These are phyloP conservation scores for Tragelaphus scriptus DNA, from an alignment of 2,113 vertebrate genomes.

Conservation along the genomic window DNA sequence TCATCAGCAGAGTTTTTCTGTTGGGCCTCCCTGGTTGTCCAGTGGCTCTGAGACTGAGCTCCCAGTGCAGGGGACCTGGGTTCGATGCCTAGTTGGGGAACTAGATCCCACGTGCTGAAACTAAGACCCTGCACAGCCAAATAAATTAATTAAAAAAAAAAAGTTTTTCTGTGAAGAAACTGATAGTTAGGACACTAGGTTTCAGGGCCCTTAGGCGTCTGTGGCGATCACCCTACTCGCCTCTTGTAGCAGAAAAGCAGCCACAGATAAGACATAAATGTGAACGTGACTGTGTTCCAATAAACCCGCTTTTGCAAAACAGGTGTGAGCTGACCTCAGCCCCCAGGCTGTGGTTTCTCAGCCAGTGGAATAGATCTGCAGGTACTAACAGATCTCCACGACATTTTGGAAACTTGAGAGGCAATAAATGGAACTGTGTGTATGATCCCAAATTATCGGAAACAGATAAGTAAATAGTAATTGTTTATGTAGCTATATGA, in stretches of 20 bases:
- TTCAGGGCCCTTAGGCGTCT: not conserved
- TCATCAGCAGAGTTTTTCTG: not conserved
- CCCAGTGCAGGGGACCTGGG: not conserved
- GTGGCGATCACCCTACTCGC: rapidly evolving
- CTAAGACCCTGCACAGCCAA: not conserved
- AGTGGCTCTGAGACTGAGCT: not conserved
- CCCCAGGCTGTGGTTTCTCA: not conserved
- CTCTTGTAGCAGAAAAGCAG: not conserved
- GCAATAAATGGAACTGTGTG: not conserved
- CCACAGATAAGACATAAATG: not conserved
- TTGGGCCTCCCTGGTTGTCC: not conserved
- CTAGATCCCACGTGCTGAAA: not conserved
- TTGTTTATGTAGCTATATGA: not conserved
- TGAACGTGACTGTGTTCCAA: rapidly evolving
- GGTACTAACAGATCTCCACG: not conserved
- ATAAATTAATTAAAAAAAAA: not conserved
- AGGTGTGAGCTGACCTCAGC: no score
- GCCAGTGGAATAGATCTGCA: not conserved
- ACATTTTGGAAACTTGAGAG: not conserved
- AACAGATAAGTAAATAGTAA: not conserved
- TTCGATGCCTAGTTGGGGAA: not conserved
- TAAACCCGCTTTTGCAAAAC: not conserved
- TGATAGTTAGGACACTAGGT: not conserved
- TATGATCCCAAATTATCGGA: not conserved
- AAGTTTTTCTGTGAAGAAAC: not conserved